Evolutionary conservation across 2,113 vertebrate genomes (phyloP).

Genomic region (Serinus canaria): DNA sequence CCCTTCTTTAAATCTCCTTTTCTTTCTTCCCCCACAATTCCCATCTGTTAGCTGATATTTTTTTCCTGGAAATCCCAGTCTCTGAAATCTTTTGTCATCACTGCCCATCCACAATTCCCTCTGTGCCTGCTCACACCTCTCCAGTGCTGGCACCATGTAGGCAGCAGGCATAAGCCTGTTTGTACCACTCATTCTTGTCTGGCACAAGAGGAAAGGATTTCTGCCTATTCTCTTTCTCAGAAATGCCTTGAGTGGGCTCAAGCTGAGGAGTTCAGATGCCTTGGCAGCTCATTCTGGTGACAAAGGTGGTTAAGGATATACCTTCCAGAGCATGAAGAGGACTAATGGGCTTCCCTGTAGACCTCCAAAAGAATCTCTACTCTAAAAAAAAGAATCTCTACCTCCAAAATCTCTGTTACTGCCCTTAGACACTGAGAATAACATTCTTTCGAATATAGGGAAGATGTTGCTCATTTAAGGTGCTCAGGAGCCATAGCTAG

Average conservation of each 20-base stretch:
- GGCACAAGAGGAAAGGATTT: not conserved
- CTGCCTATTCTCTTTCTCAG: not conserved
- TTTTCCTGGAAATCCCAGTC: not conserved
- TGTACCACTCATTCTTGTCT: not conserved
- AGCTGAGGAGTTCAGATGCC: not conserved
- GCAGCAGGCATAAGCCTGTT: not conserved
- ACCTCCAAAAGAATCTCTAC: not conserved
- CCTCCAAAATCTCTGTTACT: not conserved
- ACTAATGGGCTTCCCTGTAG: not conserved
- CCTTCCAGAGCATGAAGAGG: not conserved
- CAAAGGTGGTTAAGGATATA: not conserved
- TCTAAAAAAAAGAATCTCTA: too few species aligned
- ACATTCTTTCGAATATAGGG: not conserved
- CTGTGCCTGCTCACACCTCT: not conserved
- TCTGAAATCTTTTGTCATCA: not conserved
- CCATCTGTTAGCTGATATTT: not conserved
- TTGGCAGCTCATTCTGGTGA: not conserved
- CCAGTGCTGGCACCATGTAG: fast-evolving
- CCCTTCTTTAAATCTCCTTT: not conserved
- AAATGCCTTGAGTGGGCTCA: not conserved
- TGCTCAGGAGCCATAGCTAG: not conserved
- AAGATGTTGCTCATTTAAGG: not conserved
- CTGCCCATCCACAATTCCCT: fast-evolving
- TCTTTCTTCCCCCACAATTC: not conserved
- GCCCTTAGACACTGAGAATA: not conserved